Base-by-base conservation (phyloP, 2,113 vertebrate genomes). In the Asarcornis scutulata region DNA sequence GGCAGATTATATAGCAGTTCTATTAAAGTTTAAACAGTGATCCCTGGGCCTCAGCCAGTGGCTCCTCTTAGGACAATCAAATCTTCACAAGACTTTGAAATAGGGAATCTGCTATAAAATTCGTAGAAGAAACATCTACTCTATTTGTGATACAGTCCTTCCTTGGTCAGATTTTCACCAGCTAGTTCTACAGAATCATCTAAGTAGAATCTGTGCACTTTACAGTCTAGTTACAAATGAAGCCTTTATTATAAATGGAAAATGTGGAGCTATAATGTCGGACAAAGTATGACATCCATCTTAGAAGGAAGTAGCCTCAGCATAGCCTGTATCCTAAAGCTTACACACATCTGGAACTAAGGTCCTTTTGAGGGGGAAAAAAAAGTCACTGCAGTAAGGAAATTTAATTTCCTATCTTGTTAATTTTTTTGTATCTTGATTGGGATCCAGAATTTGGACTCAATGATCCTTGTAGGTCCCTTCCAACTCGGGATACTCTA, bases 21-120 rank as follows among this genome's bases (percentile, higher is more conserved):
- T 87, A 22, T 53, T 88, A 81, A 92, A 75, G n/a, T 85, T 85
- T 85, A 95, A 95, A 66, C 76, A 74, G 68, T 8, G 58, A 88
- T 18, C 38, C 32, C 53, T 86, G 44, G 48, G 34, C 46, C 60
- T 88, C 76, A 77, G 59, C 69, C 77, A 91, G 38, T 18, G 26
- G 25, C 50, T 20, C 12, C 3, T 75, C 78, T 46, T 34, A 4
- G 16, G 48, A 50, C 63, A 75, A 14, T 31, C 34, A 50, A 90
- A 78, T 52, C 36, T 74, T 88, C 38, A 36, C 7, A 17, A 2
- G 44, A n/a, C 55, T 72, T 66, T 55, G 67, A 34, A 74, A 34
- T 7, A 82, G 22, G 46, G 67, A 63, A 78, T 44, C 68, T 83
- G 26, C 46, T 60, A 1, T 67, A 64, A 53, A 17, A 32, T 10